These are phyloP conservation scores for Anniella stebbinsi DNA, from an alignment of 2,797 vertebrate genomes.

Conservation along the genomic window DNA sequence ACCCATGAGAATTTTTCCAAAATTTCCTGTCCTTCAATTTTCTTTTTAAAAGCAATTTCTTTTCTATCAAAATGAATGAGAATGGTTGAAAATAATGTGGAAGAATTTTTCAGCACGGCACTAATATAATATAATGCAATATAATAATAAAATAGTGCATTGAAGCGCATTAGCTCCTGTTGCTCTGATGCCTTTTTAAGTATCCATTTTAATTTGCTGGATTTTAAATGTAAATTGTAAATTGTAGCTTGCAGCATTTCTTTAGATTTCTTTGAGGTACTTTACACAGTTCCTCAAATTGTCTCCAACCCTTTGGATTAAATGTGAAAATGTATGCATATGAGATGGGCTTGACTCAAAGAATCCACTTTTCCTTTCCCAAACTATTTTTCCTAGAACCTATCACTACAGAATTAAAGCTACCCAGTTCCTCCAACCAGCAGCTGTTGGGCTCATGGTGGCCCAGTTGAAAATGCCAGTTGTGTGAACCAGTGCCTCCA, in stretches of 20 bases:
- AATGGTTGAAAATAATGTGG: too few species aligned
- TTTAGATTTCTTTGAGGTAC: constrained; percentile 52
- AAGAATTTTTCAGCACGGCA: too few species aligned
- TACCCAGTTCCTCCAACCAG: too few species aligned
- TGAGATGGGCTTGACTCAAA: background rate
- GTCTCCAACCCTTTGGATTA: constrained; percentile 48
- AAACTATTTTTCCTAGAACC: background rate
- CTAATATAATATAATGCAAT: too few species aligned
- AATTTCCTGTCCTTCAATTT: too few species aligned
- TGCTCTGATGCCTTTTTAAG: constrained; percentile 41
- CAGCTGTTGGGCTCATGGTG: too few species aligned
- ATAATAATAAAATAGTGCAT: constrained; percentile 64
- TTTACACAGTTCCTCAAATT: constrained; percentile 47
- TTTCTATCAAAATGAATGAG: too few species aligned
- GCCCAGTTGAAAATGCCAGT: too few species aligned
- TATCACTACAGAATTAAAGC: background rate
- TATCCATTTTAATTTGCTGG: constrained; percentile 18
- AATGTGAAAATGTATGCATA: background rate
- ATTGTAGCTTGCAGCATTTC: constrained; percentile 28
- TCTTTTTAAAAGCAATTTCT: too few species aligned
- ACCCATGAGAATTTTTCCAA: too few species aligned
- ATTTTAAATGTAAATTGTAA: constrained; percentile 17
- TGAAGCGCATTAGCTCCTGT: constrained; percentile 29
- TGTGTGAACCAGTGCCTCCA: too few species aligned
- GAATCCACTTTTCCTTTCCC: background rate